Percentiles rank a stretch among this genome's conserved stretches.
Conservation (phyloP, 2,113 vertebrate genomes). For the Pipa parva region DNA sequence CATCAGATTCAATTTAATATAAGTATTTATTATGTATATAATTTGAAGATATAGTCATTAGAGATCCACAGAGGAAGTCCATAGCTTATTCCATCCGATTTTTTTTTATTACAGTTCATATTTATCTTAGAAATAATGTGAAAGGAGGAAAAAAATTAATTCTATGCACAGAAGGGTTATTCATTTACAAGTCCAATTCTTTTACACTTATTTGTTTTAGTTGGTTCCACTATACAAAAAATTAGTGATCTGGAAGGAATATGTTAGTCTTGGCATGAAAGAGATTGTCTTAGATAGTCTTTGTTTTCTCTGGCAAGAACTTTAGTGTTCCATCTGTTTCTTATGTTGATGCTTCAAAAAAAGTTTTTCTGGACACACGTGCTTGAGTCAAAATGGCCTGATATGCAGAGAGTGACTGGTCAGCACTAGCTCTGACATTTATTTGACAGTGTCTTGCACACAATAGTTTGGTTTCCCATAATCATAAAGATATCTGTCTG, state of each 20-base stretch:
- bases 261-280: conserved; percentile 65
- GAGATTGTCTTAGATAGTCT: conserved; percentile 56
- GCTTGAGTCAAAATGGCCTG: conserved; percentile 48
- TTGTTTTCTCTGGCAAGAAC: conserved; percentile 64
- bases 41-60: not conserved
- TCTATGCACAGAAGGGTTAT: conserved; percentile 53
- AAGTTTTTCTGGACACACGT: conserved; percentile 51
- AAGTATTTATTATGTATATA: too few relatives aligned
- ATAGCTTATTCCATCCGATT: not conserved
- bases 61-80: conserved; percentile 2
- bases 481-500: not conserved
- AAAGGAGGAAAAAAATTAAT: conserved; percentile 3
- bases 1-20: too few relatives aligned
- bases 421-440: not conserved
- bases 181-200: conserved; percentile 56
- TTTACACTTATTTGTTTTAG: conserved; percentile 63
- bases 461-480: not conserved
- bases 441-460: not conserved
- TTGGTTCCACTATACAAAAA: conserved; percentile 52
- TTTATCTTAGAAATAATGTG: conserved; percentile 10
- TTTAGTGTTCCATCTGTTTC: conserved; percentile 67
- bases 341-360: conserved; percentile 64
- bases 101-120: too few relatives aligned
- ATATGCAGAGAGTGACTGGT: not conserved
- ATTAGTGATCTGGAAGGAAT: conserved; percentile 53